phyloP scores from a whole-genome alignment of 2,797 vertebrate species.

The Sitta carolinensis region DNA sequence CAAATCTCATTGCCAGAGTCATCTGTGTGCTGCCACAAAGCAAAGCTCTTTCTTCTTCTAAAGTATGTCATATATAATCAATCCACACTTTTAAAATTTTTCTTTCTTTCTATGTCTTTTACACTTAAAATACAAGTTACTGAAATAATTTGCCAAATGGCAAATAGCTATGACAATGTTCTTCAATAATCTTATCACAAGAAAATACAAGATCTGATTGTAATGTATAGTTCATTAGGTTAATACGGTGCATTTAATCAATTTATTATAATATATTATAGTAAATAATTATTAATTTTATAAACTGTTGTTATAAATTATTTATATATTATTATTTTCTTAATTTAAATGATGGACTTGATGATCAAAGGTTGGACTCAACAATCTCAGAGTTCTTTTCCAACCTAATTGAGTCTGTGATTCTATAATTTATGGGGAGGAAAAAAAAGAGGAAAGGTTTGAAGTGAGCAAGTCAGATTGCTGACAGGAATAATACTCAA shows the following conservation, averaged over 20 bases:
- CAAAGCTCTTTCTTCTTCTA: not conserved
- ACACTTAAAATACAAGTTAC: not conserved
- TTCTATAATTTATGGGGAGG: not conserved
- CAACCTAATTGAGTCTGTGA: not conserved
- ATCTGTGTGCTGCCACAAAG: not conserved
- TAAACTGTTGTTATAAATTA: not conserved
- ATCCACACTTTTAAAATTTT: not conserved
- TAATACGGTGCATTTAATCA: not conserved
- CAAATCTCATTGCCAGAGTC: not conserved
- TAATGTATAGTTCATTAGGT: not conserved
- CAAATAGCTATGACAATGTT: not conserved
- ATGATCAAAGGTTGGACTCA: not conserved
- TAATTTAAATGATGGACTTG: not conserved
- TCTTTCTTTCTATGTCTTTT: not conserved
- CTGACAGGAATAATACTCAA: not conserved
- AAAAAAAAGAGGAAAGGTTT: not conserved
- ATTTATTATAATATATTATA: not conserved
- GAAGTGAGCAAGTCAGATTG: not conserved
- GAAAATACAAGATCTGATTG: not conserved
- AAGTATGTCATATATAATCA: not conserved
- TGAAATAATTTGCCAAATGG: not conserved
- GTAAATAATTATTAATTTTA: not conserved
- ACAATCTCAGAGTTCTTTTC: not conserved
- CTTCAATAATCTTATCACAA: not conserved
- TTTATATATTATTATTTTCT: not conserved